Percentiles rank a stretch among this genome's conserved stretches.
Conservation (phyloP, 2,797 vertebrate species). For the Leuciscus waleckii region DNA sequence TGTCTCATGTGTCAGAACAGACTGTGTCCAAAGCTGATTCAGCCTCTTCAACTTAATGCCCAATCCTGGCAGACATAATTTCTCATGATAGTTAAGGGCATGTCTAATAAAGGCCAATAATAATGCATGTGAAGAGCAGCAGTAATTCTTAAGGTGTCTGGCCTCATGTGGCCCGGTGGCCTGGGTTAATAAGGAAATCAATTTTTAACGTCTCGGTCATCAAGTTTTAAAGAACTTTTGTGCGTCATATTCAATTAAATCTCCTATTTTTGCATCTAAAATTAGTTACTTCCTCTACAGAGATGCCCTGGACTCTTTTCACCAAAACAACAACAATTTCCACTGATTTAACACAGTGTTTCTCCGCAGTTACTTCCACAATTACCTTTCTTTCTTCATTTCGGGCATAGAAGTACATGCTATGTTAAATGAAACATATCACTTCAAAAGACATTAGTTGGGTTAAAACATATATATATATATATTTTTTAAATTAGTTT, state of each 20-base stretch:
- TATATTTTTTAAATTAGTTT: no score
- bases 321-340: neutral
- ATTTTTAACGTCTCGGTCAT: constrained; percentile 59
- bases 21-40: neutral
- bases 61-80: constrained; percentile 13
- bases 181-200: constrained; percentile 51
- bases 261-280: constrained; percentile 5
- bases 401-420: neutral
- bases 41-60: constrained; percentile 10
- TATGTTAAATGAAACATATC: neutral
- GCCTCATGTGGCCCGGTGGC: constrained; percentile 34
- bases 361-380: neutral
- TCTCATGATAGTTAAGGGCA: constrained; percentile 14
- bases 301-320: neutral
- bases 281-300: neutral
- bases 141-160: constrained; percentile 35
- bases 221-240: constrained; percentile 28
- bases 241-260: constrained; percentile 5
- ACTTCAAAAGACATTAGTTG: neutral
- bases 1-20: constrained; percentile 3
- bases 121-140: neutral
- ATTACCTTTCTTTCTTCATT: neutral
- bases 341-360: neutral
- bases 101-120: constrained; percentile 10
- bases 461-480: no score